phyloP scores from a whole-genome alignment of 2,797 vertebrate species.

The Sebastes matsubarae region DNA sequence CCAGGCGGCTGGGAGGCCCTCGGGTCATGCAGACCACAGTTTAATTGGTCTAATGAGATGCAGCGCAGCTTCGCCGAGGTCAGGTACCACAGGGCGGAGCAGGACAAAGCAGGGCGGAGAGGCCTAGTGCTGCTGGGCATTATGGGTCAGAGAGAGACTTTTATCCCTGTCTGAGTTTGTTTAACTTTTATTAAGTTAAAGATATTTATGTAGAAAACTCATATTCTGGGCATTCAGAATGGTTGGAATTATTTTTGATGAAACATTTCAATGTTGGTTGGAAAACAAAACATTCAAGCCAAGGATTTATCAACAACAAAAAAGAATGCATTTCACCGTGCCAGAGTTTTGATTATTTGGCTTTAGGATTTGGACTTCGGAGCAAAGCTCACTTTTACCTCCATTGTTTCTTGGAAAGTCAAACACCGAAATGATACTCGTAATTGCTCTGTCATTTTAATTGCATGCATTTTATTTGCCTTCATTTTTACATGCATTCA shows the following conservation, averaged over 20 bases:
- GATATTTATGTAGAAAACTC: neutral
- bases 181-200: conserved; percentile 7
- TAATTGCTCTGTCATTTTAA: conserved; percentile 2
- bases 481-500: neutral
- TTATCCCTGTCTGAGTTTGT: conserved; percentile 11
- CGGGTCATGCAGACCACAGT: conserved; percentile 45
- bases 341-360: conserved; percentile 58
- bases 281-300: conserved; percentile 23
- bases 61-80: conserved; percentile 49
- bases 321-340: conserved; percentile 10
- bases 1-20: conserved; percentile 51
- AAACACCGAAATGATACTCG: conserved; percentile 15
- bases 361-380: conserved; percentile 30
- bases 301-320: conserved; percentile 32
- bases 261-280: conserved; percentile 16
- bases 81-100: conserved; percentile 46
- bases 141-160: conserved; percentile 36
- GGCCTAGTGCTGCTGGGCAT: conserved; percentile 21
- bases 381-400: conserved; percentile 30
- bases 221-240: neutral
- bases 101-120: conserved; percentile 33
- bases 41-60: conserved; percentile 79
- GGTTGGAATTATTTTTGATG: conserved; percentile 12
- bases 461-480: neutral
- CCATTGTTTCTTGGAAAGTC: conserved; percentile 35